phyloP scores from a whole-genome alignment of 2,888 invertebrate genomes.

The Macropis europaea region DNA sequence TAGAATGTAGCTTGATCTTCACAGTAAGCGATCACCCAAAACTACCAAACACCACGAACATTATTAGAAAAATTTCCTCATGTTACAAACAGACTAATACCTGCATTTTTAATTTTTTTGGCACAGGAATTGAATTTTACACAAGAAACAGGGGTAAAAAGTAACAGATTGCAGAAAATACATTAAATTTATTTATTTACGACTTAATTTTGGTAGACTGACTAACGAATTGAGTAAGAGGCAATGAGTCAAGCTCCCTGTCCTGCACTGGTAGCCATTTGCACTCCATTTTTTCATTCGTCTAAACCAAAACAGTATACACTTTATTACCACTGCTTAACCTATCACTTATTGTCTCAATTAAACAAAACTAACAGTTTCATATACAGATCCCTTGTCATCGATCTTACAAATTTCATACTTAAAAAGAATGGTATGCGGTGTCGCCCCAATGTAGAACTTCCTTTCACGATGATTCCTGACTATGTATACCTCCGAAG shows the following conservation, averaged over 20 bases:
- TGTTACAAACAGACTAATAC: no score
- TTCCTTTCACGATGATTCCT: constrained; percentile 51
- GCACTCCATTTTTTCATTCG: constrained; percentile 26
- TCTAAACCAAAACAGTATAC: constrained; percentile 18
- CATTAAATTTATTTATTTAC: constrained; percentile 10
- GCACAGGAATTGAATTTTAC: no score
- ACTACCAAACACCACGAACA: no score
- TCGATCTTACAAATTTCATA: constrained; percentile 67
- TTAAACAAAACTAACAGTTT: constrained; percentile 43
- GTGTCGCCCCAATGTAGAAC: constrained; percentile 55
- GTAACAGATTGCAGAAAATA: no score
- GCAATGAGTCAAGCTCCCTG: constrained; percentile 15
- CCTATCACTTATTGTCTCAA: neutral
- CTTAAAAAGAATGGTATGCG: constrained; percentile 67
- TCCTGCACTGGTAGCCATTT: constrained; percentile 31
- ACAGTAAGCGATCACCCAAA: no score
- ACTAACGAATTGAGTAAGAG: constrained; percentile 29
- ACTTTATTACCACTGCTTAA: neutral
- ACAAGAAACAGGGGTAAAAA: no score
- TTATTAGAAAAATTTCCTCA: no score
- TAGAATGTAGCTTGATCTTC: no score
- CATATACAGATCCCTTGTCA: constrained; percentile 49
- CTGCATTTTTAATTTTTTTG: no score
- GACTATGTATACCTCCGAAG: constrained; percentile 57
- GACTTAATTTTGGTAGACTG: constrained; percentile 1